Conservation (phyloP, 2,888 invertebrate genomes). For the Eilema sororculum region DNA sequence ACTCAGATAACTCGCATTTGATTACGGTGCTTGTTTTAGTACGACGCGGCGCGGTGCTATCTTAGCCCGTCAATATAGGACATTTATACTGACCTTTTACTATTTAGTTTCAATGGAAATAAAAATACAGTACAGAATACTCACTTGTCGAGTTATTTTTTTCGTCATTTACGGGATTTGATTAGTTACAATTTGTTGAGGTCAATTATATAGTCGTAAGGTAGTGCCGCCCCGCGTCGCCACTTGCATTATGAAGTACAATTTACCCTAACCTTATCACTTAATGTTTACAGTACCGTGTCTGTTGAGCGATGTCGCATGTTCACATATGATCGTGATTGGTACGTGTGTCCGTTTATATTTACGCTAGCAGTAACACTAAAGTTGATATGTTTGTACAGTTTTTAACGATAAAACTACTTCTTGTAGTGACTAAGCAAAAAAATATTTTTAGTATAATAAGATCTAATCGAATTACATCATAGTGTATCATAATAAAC, state of each 20-base stretch:
- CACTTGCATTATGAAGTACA: conserved; percentile 73
- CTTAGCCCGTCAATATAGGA: background rate
- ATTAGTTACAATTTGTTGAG: conserved; percentile 19
- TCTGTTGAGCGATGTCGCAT: conserved; percentile 67
- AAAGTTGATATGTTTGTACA: conserved; percentile 83
- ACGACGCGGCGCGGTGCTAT: conserved; percentile 28
- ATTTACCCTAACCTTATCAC: conserved; percentile 69
- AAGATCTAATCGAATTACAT: conserved; percentile 87
- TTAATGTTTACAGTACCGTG: conserved; percentile 61
- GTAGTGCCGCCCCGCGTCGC: conserved; percentile 46
- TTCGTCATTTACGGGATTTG: background rate
- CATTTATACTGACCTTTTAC: background rate
- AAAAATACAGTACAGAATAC: background rate
- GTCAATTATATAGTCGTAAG: conserved; percentile 27
- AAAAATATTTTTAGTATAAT: conserved; percentile 82
- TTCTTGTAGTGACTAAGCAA: conserved; percentile 84
- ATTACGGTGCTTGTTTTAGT: conserved; percentile 72
- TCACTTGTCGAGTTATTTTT: background rate
- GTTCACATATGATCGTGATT: conserved; percentile 57
- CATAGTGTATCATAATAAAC: conserved; percentile 82
- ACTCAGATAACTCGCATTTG: conserved; percentile 76
- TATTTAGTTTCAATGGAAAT: background rate
- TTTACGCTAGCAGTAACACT: conserved; percentile 75
- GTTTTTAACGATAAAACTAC: conserved; percentile 82
- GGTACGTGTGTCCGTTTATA: conserved; percentile 65